Conservation (phyloP, 2,797 vertebrate species). For the Craterocephalus amniculus region DNA sequence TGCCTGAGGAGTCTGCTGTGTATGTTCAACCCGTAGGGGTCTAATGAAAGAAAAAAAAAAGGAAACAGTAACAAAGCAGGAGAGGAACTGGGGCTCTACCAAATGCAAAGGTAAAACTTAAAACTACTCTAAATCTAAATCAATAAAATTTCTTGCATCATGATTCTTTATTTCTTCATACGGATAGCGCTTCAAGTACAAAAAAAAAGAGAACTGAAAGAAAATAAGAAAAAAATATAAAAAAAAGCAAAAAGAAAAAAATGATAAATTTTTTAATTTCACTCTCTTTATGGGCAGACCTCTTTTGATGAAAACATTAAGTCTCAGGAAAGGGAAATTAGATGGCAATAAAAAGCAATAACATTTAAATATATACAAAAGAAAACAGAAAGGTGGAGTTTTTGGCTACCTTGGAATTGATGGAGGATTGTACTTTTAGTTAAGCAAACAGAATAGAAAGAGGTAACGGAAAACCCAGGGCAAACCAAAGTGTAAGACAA, state of each 20-base stretch:
- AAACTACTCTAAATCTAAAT: slow-evolving; percentile 37
- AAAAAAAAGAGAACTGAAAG: slow-evolving; percentile 23
- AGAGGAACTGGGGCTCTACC: slow-evolving; percentile 20
- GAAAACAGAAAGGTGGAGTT: slow-evolving; percentile 75
- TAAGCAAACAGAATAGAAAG: slow-evolving; percentile 87
- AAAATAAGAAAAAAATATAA: slow-evolving; percentile 18
- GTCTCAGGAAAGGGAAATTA: slow-evolving; percentile 57
- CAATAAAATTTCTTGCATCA: slow-evolving; percentile 49
- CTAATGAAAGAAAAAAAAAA: slow-evolving; percentile 18
- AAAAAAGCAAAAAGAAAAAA: slow-evolving; percentile 18
- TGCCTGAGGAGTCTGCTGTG: slow-evolving; percentile 62
- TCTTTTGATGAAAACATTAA: slow-evolving; percentile 62
- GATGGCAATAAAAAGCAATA: slow-evolving; percentile 72
- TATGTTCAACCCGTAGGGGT: slow-evolving; percentile 57
- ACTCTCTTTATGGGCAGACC: slow-evolving; percentile 58
- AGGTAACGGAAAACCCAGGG: slow-evolving; percentile 91
- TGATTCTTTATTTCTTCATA: slow-evolving; percentile 84
- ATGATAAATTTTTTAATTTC: neutral
- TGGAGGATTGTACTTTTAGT: slow-evolving; percentile 82
- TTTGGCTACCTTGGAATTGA: slow-evolving; percentile 85
- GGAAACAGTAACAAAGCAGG: slow-evolving; percentile 28
- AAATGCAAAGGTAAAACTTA: slow-evolving; percentile 18
- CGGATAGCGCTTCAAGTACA: slow-evolving; percentile 61
- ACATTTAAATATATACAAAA: slow-evolving; percentile 59
- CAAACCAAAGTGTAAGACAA: slow-evolving; percentile 96